Evolutionary conservation across 2,113 vertebrate species (phyloP).

Genomic region (Dunckerocampus dactyliophorus): DNA sequence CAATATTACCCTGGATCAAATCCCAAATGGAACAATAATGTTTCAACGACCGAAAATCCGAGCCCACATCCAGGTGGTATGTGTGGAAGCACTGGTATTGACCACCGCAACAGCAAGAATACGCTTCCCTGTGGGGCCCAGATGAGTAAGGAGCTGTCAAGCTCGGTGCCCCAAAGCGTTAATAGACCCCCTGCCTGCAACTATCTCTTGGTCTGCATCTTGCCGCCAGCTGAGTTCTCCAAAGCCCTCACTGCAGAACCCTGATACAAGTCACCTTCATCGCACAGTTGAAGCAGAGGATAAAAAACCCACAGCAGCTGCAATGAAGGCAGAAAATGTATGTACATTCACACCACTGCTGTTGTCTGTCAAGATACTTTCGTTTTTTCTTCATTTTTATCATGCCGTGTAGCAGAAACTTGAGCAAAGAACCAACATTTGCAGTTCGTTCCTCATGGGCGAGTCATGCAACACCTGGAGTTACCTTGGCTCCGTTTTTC

Average conservation of each 20-base stretch:
- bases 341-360: background rate
- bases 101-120: slow-evolving; percentile 61
- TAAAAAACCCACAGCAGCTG: background rate
- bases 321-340: background rate
- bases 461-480: too few species aligned
- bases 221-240: slow-evolving; percentile 56
- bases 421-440: background rate
- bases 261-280: slow-evolving; percentile 29
- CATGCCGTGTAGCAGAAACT: too few species aligned
- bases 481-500: too few species aligned
- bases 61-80: slow-evolving; percentile 55
- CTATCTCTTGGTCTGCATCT: slow-evolving; percentile 52
- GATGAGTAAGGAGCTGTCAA: slow-evolving; percentile 70
- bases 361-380: too few species aligned
- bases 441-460: background rate
- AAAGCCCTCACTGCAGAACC: slow-evolving; percentile 28
- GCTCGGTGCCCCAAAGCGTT: slow-evolving; percentile 56
- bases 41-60: slow-evolving; percentile 50
- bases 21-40: slow-evolving; percentile 44
- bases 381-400: background rate
- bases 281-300: slow-evolving; percentile 4
- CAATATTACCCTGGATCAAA: slow-evolving; percentile 29
- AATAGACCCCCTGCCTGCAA: slow-evolving; percentile 64
- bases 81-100: slow-evolving; percentile 53
- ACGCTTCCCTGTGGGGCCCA: slow-evolving; percentile 61